Percentiles rank a stretch among this genome's conserved stretches.
Evolutionary conservation across 2,113 vertebrate genomes (phyloP).

Genomic region (Agelaius phoeniceus): DNA sequence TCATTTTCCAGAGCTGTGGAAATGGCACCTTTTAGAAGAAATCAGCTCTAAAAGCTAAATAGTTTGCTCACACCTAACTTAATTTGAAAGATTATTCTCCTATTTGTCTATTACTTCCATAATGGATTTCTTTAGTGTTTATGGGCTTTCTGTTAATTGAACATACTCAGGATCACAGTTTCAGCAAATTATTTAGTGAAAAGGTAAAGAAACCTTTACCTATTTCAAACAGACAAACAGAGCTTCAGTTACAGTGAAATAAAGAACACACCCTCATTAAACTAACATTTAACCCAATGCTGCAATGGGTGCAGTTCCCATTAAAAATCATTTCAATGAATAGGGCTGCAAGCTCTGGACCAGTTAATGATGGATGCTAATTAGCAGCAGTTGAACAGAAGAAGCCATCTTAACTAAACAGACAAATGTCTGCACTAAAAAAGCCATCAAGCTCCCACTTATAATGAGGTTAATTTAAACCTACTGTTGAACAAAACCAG

Average conservation of each 20-base stretch:
- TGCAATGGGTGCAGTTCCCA: slow-evolving; percentile 3
- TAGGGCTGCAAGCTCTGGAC: slow-evolving; percentile 35
- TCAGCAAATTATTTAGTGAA: slow-evolving; percentile 35
- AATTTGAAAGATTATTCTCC: slow-evolving; percentile 12
- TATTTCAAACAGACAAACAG: slow-evolving; percentile 1
- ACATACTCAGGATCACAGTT: slow-evolving; percentile 22
- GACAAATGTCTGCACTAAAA: slow-evolving; percentile 49
- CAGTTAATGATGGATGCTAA: slow-evolving; percentile 61
- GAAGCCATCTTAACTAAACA: slow-evolving; percentile 50
- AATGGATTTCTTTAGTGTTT: not conserved
- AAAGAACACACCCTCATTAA: slow-evolving; percentile 54
- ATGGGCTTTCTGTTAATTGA: slow-evolving; percentile 28
- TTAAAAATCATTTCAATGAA: slow-evolving; percentile 57
- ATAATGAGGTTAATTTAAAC: slow-evolving; percentile 69
- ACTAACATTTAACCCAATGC: slow-evolving; percentile 55
- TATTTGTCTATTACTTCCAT: not conserved
- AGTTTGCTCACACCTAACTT: not conserved
- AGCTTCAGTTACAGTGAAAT: slow-evolving; percentile 37
- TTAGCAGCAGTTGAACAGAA: slow-evolving; percentile 62
- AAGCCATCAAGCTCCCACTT: slow-evolving; percentile 31
- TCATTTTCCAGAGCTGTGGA: not conserved
- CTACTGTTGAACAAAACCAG: slow-evolving; percentile 49
- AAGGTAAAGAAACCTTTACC: not conserved
- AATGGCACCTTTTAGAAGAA: not conserved
- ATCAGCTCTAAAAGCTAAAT: not conserved